Conservation (phyloP, 2,113 vertebrate species). For the Mus pahari region DNA sequence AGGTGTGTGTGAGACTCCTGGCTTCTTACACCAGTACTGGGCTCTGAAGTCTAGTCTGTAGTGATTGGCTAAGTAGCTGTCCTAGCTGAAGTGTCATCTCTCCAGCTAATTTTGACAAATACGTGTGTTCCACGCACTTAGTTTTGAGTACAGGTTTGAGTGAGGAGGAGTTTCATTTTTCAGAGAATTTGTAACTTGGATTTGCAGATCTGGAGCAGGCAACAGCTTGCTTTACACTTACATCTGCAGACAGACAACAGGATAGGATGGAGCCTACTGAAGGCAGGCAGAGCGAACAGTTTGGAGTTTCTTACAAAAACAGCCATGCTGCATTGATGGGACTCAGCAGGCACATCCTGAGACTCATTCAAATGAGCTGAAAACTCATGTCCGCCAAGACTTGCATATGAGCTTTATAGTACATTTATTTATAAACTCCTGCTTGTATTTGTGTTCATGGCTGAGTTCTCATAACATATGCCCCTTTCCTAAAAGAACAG, state of each 20-base stretch:
- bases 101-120: background rate
- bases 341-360: background rate
- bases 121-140: background rate
- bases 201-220: background rate
- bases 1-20: background rate
- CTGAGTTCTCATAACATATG: constrained; percentile 11
- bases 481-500: background rate
- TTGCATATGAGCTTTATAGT: background rate
- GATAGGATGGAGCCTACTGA: background rate
- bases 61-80: background rate
- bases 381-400: background rate
- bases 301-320: background rate
- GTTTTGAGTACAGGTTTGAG: background rate
- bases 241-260: background rate
- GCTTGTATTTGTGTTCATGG: constrained; percentile 38
- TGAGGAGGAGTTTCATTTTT: background rate
- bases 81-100: background rate
- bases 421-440: background rate
- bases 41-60: too few relatives aligned
- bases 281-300: background rate
- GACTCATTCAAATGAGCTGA: background rate
- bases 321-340: background rate
- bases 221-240: background rate
- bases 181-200: background rate
- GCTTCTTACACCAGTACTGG: background rate